phyloP scores from a whole-genome alignment of 2,888 invertebrate genomes.

The Cylindroiulus punctatus region DNA sequence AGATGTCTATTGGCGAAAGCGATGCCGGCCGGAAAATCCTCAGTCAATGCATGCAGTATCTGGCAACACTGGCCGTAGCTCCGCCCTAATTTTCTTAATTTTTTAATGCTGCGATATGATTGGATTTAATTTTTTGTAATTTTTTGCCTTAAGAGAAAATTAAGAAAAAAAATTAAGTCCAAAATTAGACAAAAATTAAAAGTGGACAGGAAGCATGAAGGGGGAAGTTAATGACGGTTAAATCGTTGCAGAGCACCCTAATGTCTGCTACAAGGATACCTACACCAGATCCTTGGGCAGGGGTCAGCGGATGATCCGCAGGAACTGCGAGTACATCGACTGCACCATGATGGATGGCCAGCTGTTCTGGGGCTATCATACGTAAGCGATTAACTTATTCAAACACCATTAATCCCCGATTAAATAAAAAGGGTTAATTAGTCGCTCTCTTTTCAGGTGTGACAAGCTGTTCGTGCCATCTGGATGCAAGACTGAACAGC shows the following conservation, averaged over 20 bases:
- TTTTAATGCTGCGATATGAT: too few relatives aligned
- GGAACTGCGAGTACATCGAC: background rate
- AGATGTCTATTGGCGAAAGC: too few relatives aligned
- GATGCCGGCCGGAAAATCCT: too few relatives aligned
- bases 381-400: slow-evolving; percentile 11
- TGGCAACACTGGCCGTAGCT: too few relatives aligned
- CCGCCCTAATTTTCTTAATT: too few relatives aligned
- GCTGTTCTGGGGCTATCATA: slow-evolving; percentile 37
- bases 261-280: background rate
- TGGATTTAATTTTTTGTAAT: too few relatives aligned
- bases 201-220: too few relatives aligned
- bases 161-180: too few relatives aligned
- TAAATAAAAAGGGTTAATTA: background rate
- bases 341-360: slow-evolving; percentile 35
- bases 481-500: slow-evolving; percentile 27
- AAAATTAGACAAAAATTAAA: background rate
- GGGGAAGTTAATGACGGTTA: background rate
- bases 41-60: too few relatives aligned
- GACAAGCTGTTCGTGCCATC: slow-evolving; percentile 1
- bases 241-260: background rate
- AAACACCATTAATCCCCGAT: background rate
- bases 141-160: too few relatives aligned
- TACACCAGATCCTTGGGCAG: background rate
- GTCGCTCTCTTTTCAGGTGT: background rate
- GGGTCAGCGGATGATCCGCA: background rate